phyloP scores from a whole-genome alignment of 2,888 invertebrate species.

The Callinectes sapidus region DNA sequence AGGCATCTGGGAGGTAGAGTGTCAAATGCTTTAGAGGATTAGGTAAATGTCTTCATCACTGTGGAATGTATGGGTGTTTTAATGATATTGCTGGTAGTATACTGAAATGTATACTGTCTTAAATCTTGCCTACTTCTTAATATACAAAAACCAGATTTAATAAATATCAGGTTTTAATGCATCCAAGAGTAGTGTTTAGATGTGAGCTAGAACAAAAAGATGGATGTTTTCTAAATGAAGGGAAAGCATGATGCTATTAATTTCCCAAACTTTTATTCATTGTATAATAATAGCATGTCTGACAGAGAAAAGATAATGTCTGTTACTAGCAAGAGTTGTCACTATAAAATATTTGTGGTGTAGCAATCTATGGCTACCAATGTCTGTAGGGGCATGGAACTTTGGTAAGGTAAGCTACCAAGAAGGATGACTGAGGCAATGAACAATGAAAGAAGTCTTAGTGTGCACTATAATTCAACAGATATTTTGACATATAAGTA shows the following conservation, averaged over 20 bases:
- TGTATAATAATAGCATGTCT: too few species aligned
- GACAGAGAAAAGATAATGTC: too few species aligned
- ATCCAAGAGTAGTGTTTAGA: too few species aligned
- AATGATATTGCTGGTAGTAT: background rate
- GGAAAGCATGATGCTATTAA: too few species aligned
- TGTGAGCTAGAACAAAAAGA: too few species aligned
- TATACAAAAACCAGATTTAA: background rate
- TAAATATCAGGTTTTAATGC: background rate
- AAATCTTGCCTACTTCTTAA: background rate
- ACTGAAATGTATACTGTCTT: background rate
- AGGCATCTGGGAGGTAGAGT: constrained; percentile 56
- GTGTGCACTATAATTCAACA: background rate
- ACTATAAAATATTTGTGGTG: background rate
- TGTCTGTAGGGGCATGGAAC: too few species aligned
- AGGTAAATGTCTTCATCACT: background rate
- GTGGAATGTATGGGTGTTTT: background rate
- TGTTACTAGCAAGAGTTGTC: background rate
- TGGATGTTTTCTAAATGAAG: too few species aligned
- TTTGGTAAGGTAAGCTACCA: too few species aligned
- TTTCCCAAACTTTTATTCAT: too few species aligned
- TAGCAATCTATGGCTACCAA: too few species aligned
- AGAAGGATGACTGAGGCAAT: background rate
- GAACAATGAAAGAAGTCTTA: background rate
- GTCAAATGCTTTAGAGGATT: background rate
- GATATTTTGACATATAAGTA: background rate